Evolutionary conservation across 2,888 invertebrate species (phyloP).

Genomic region (Drosophila formosana): DNA sequence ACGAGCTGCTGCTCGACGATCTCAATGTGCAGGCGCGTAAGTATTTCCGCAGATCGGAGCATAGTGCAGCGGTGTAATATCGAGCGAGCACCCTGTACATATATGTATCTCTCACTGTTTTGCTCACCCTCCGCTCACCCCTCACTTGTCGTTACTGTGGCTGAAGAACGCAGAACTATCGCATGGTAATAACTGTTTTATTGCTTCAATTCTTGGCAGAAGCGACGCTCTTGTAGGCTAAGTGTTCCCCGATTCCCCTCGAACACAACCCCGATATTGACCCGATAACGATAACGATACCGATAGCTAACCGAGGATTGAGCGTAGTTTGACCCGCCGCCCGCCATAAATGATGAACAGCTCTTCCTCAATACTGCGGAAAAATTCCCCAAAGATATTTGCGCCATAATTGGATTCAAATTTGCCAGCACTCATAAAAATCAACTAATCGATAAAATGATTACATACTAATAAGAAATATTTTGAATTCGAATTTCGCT

Average conservation of each 20-base stretch:
- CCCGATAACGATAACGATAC: slow-evolving; percentile 15
- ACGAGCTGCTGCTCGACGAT: slow-evolving; percentile 81
- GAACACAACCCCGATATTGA: slow-evolving; percentile 33
- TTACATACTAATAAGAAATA: slow-evolving; percentile 32
- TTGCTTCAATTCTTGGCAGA: slow-evolving; percentile 60
- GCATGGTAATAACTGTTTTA: slow-evolving; percentile 36
- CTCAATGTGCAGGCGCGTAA: slow-evolving; percentile 80
- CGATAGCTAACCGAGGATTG: slow-evolving; percentile 30
- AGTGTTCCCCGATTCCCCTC: slow-evolving; percentile 35
- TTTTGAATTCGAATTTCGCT: slow-evolving; percentile 8
- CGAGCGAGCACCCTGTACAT: slow-evolving; percentile 26
- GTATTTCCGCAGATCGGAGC: slow-evolving; percentile 74
- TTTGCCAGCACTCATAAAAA: slow-evolving; percentile 46
- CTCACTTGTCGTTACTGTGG: slow-evolving; percentile 30
- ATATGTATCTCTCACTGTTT: slow-evolving; percentile 19
- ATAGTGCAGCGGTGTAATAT: slow-evolving; percentile 64
- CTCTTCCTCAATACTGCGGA: slow-evolving; percentile 11
- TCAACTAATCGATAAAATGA: slow-evolving; percentile 28
- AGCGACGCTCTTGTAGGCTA: slow-evolving; percentile 69
- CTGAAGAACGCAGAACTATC: slow-evolving; percentile 19
- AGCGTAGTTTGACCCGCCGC: slow-evolving; percentile 62
- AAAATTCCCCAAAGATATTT: slow-evolving; percentile 61
- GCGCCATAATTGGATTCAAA: slow-evolving; percentile 65
- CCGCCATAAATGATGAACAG: slow-evolving; percentile 47
- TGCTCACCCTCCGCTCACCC: slow-evolving; percentile 38